These are phyloP conservation scores for Drosophila baimaii DNA, from an alignment of 1,140 invertebrate genomes.

Conservation along the genomic window DNA sequence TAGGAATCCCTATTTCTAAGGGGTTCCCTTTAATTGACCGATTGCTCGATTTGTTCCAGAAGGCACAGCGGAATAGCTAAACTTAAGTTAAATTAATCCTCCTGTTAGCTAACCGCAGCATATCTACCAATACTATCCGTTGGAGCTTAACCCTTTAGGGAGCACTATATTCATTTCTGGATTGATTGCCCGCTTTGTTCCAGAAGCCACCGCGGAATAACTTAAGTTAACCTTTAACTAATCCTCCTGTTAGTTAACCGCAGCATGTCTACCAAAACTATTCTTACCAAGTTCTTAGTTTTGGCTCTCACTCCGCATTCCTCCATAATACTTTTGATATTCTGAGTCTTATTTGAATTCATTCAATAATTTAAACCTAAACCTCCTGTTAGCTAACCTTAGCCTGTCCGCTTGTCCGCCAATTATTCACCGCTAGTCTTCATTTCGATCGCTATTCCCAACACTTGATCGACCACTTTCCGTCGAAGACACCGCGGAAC, in stretches of 20 bases:
- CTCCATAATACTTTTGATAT: too few species aligned
- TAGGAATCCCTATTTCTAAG: neutral
- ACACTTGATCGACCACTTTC: slow-evolving; percentile 6
- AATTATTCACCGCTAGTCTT: neutral
- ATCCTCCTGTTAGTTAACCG: neutral
- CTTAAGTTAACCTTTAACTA: neutral
- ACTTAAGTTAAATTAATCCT: neutral
- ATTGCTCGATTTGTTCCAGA: too few species aligned
- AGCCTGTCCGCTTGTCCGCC: neutral
- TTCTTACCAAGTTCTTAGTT: too few species aligned
- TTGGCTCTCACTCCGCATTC: too few species aligned
- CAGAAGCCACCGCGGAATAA: too few species aligned
- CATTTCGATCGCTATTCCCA: neutral
- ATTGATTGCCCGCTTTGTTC: too few species aligned
- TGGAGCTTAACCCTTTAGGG: too few species aligned
- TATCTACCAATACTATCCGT: neutral
- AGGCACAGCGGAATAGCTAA: too few species aligned
- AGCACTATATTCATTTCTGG: too few species aligned
- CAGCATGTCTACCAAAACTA: too few species aligned
- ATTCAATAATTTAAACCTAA: neutral
- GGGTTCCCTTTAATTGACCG: neutral
- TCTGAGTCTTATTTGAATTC: too few species aligned
- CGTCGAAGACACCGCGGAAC: slow-evolving; percentile 25
- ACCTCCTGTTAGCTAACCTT: neutral
- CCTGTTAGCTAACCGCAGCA: neutral